Percentiles rank a stretch among this genome's conserved stretches.
These are phyloP conservation scores for Pammene aurita DNA, from an alignment of 2,888 invertebrate genomes.

Conservation along the genomic window DNA sequence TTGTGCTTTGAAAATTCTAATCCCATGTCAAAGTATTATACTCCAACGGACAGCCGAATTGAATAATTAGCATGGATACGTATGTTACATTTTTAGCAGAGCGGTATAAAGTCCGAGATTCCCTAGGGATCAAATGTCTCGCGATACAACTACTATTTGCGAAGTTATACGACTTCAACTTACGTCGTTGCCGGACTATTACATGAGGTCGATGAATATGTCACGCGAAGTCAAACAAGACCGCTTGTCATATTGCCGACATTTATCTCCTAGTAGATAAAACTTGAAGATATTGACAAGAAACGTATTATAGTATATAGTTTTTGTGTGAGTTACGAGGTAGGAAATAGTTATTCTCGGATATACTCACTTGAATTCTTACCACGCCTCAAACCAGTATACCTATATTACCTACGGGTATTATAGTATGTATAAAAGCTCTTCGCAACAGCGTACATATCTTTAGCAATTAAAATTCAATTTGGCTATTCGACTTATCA, in stretches of 20 bases:
- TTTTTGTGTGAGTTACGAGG: too few relatives aligned
- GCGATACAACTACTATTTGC: not conserved
- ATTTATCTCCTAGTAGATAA: not conserved
- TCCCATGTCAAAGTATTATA: too few relatives aligned
- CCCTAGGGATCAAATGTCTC: not conserved
- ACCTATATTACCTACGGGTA: too few relatives aligned
- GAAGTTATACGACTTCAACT: not conserved
- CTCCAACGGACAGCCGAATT: not conserved
- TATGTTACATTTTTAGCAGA: not conserved
- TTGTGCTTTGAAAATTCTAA: not conserved
- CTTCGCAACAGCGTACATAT: not conserved
- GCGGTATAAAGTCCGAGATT: not conserved
- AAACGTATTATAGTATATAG: too few relatives aligned
- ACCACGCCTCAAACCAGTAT: too few relatives aligned
- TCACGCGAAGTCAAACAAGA: too few relatives aligned
- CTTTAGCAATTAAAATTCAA: not conserved
- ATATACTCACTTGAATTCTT: too few relatives aligned
- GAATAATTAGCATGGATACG: not conserved
- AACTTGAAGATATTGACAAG: too few relatives aligned
- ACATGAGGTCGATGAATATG: too few relatives aligned
- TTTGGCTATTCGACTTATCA: not conserved
- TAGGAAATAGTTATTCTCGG: too few relatives aligned
- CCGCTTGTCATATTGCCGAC: not conserved
- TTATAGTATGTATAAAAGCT: too few relatives aligned
- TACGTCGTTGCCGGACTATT: not conserved